Base-by-base conservation (phyloP, 2,113 vertebrate species). In the Bungarus multicinctus region DNA sequence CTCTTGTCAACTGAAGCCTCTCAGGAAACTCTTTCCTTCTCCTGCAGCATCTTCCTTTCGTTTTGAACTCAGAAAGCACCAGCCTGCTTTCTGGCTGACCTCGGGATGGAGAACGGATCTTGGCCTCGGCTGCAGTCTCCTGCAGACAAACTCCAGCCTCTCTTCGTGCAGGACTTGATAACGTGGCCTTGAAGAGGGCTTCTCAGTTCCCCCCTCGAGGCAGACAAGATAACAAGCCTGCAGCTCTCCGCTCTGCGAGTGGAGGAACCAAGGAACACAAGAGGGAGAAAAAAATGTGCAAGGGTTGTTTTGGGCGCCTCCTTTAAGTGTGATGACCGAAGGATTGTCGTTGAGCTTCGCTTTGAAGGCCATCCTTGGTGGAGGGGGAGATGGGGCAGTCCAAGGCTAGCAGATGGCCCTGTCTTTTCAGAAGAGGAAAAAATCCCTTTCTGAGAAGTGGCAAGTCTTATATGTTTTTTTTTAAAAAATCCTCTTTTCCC, bases 31-130 rank as follows among this genome's bases (percentile, higher is more conserved):
- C 55, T 58, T 58, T 7, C 55, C 55, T 3, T 58, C 22, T 57
- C 2, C 55, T 2, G 0, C 55, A 1, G 18, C 53, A 0, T 25
- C 57, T 58, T 16, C 14, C 18, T 25, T 34, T 23, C n/a, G 2
- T 57, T 52, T 8, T 9, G 87, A 87, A 60, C 43, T 22, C 9
- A 0, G 57, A 22, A 52, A 23, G 45, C 50, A 3, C 34, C 39
- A 3, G 39, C 2, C 8, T n/a, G 5, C 30, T 87, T 20, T 43
- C 18, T 47, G 81, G 43, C 52, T 54, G 34, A 55, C 3, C 39
- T 1, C 74, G 22, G 34, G 10, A 16, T 0, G 3, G 23, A 9
- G 11, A 22, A 2, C 3, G 5, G 11, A 30, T 55, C 64, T 91
- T 27, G 64, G 90, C 52, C 50, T 50, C 4, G 10, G 55, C 53